Evolutionary conservation across 2,888 invertebrate genomes (phyloP), one percentile per base, ranked within the genome.

Genomic region (Apeira syringaria): DNA sequence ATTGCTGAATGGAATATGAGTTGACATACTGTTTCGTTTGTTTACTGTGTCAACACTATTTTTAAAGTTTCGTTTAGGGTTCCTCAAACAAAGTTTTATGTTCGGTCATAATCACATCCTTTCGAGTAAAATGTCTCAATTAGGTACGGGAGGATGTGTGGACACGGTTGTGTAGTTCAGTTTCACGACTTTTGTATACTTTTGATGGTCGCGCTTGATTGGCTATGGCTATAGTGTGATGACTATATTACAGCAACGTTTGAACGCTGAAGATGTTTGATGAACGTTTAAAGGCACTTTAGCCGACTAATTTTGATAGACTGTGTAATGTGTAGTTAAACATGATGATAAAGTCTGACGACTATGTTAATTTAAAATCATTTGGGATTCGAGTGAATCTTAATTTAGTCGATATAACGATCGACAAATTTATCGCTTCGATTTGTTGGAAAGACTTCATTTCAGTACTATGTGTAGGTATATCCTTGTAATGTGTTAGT

Each of bases 51-150:
- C 25, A 29, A 38, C 30, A 49, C 53, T 56, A 56, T 56, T 56
- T 87, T 83, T 76, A 76, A 77, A 80, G 73, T 75, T 73, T 71
- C 71, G 62, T 62, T 73, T 63, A 59, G 47, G 60, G 59, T 55
- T 56, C 52, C 55, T 62, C 69, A 76, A 80, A 84, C 80, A 79
- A 74, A 74, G 71, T 82, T 86, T 86, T 85, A 86, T 82, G 86
- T 74, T 77, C 80, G 73, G 63, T 67, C 77, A 79, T 86, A 86
- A 87, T 86, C 85, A 85, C 84, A 83, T 85, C 83, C 86, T 87
- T 83, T 82, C 68, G 76, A 77, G 81, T 86, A 76, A 81, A 85
- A 87, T 79, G 82, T 86, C 87, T 88, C 88, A 87, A 88, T 88
- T 88, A 84, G 74, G 76, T 70, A 79, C 76, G 86, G 81, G 73